These are phyloP conservation scores for Eurystomus gularis DNA, from an alignment of 2,113 vertebrate species.

Conservation along the genomic window DNA sequence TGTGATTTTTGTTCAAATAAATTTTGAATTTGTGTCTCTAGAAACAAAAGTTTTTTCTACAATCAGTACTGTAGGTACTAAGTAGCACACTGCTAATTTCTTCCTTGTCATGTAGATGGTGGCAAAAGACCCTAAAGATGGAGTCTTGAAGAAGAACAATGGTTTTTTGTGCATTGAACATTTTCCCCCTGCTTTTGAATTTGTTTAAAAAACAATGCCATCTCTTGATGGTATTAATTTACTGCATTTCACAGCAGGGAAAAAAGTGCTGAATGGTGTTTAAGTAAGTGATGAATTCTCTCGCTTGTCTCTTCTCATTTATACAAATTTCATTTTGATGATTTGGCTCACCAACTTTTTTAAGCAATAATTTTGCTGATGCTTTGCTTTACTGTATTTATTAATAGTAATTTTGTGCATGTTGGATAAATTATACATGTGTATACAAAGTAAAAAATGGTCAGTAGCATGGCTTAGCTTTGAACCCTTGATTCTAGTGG, in stretches of 20 bases:
- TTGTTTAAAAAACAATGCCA: fast-evolving
- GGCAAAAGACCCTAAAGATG: not conserved
- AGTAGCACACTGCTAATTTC: not conserved
- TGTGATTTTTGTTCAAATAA: not conserved
- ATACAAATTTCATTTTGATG: not conserved
- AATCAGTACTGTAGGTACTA: no score
- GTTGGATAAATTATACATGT: not conserved
- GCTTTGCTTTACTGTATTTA: not conserved
- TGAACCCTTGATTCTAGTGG: not conserved
- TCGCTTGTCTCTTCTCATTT: not conserved
- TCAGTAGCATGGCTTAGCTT: not conserved
- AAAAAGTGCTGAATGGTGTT: not conserved
- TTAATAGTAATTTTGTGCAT: not conserved
- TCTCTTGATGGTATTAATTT: not conserved
- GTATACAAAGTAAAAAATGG: not conserved
- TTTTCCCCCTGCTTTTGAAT: not conserved
- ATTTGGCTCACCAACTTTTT: not conserved
- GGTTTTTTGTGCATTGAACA: not conserved
- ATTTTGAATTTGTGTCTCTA: not conserved
- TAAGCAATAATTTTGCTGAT: not conserved
- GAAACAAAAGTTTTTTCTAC: not conserved
- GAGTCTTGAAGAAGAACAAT: not conserved
- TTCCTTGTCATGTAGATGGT: not conserved
- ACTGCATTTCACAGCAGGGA: not conserved
- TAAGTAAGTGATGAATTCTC: not conserved